phyloP scores from a whole-genome alignment of 2,113 vertebrate species.

The Nansenia antarctica region DNA sequence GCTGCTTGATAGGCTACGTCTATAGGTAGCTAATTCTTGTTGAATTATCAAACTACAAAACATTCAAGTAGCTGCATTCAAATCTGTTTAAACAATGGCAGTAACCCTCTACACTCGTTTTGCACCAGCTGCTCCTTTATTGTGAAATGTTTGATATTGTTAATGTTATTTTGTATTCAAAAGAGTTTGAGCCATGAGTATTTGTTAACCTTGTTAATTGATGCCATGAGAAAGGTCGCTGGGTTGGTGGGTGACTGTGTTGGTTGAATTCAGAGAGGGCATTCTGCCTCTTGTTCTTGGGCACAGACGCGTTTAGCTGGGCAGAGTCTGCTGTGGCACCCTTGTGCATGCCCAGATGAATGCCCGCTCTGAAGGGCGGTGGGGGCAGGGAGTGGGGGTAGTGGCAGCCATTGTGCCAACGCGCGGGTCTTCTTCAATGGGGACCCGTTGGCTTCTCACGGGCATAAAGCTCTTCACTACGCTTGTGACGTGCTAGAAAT shows the following conservation, averaged over 20 bases:
- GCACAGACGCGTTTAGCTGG: conserved; percentile 61
- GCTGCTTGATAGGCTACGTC: too few species aligned
- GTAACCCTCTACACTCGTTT: neutral
- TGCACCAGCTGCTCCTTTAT: neutral
- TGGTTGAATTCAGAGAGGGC: conserved; percentile 58
- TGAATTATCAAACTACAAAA: conserved; percentile 21
- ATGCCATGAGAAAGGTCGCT: conserved; percentile 63
- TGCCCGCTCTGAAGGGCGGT: conserved; percentile 67
- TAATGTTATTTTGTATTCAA: neutral
- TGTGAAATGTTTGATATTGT: neutral
- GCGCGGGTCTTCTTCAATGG: conserved; percentile 61
- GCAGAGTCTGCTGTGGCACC: conserved; percentile 58
- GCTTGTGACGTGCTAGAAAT: neutral
- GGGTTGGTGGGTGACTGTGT: conserved; percentile 49
- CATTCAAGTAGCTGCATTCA: conserved; percentile 14
- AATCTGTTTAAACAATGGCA: neutral
- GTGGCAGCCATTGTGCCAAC: conserved; percentile 68
- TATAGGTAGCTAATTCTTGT: too few species aligned
- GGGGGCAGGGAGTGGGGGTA: conserved; percentile 55
- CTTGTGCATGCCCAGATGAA: conserved; percentile 74
- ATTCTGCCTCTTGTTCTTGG: conserved; percentile 63
- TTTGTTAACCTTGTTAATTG: conserved; percentile 17
- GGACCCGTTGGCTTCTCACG: conserved; percentile 46
- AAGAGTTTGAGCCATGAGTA: neutral
- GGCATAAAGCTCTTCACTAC: conserved; percentile 19